Percentiles rank a stretch among this genome's conserved stretches.
Conservation (phyloP, 2,797 vertebrate species). For the Dipus sagitta region DNA sequence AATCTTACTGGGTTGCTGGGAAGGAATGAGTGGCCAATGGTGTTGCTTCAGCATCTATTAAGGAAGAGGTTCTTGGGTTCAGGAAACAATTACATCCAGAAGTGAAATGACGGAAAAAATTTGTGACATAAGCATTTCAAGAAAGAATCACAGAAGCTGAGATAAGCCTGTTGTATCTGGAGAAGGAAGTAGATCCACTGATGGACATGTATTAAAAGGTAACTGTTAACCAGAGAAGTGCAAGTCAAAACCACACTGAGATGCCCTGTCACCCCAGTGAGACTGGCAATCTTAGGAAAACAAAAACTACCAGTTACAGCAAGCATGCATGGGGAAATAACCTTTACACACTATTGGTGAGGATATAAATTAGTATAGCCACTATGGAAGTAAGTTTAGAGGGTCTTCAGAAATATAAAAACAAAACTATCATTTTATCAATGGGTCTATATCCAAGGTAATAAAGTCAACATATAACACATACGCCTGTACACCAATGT, state of each 20-base stretch:
- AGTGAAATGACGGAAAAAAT: background rate
- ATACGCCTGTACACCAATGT: background rate
- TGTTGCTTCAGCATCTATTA: background rate
- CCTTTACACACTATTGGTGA: background rate
- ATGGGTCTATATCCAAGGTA: background rate
- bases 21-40: background rate
- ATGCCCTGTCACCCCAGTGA: background rate
- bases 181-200: background rate
- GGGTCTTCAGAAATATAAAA: background rate
- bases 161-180: background rate
- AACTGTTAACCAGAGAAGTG: background rate
- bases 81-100: too few species aligned
- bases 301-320: too few species aligned
- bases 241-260: background rate
- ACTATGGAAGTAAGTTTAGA: background rate
- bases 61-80: background rate
- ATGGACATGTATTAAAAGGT: background rate
- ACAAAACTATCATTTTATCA: background rate
- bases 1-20: rapidly evolving
- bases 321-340: background rate
- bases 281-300: too few species aligned
- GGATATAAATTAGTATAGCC: background rate
- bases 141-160: background rate
- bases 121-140: background rate
- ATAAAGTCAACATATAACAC: background rate